These are phyloP conservation scores for Drymodes brunneopygia DNA, from an alignment of 2,113 vertebrate genomes.

Conservation along the genomic window DNA sequence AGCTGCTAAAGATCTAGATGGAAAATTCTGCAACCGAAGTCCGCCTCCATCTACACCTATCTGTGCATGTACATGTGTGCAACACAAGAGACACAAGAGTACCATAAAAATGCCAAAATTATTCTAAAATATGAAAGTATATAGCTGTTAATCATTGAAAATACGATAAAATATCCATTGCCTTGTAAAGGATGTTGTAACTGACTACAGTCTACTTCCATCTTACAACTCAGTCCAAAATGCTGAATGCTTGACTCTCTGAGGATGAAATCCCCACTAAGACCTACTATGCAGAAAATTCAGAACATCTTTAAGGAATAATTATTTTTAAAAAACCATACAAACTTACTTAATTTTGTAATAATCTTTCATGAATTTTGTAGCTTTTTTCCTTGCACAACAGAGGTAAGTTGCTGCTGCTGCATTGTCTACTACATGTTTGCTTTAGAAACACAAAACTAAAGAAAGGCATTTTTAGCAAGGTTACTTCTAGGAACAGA, in stretches of 20 bases:
- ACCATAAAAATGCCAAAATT: not conserved
- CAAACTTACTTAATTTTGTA: not conserved
- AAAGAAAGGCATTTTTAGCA: not conserved
- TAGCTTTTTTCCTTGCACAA: not conserved
- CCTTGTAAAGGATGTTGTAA: not conserved
- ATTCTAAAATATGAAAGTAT: not conserved
- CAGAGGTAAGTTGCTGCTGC: not conserved
- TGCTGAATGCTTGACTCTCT: not conserved
- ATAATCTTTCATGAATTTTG: not conserved
- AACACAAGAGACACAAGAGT: not conserved
- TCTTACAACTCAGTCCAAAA: not conserved
- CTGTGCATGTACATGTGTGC: rapidly evolving
- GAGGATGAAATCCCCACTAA: not conserved
- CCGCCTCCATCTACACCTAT: rapidly evolving
- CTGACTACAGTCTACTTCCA: not conserved
- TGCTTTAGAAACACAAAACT: not conserved
- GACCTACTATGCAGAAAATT: not conserved
- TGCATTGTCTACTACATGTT: not conserved
- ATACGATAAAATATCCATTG: not conserved
- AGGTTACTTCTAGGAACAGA: not conserved
- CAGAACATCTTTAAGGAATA: not conserved
- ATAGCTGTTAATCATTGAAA: not conserved
- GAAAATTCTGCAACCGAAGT: not conserved
- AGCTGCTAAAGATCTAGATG: not conserved
- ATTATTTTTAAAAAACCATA: too few species aligned